Conservation (phyloP, 2,113 vertebrate genomes). For the Perccottus glenii region DNA sequence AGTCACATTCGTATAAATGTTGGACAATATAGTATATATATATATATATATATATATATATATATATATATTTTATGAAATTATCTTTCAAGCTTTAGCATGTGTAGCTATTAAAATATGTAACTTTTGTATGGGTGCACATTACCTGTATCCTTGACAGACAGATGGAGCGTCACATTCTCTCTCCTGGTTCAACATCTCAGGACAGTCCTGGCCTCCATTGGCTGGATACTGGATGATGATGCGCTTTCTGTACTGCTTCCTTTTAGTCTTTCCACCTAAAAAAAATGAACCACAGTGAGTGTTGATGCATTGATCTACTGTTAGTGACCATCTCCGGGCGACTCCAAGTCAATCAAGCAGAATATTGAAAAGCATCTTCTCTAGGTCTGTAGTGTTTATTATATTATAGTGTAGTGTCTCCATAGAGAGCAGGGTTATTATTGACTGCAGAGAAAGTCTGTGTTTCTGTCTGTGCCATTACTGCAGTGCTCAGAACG, state of each 20-base stretch:
- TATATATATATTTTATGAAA: no score
- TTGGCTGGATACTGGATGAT: conserved; percentile 90
- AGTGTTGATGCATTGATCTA: background rate
- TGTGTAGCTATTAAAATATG: no score
- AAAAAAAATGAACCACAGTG: conserved; percentile 14
- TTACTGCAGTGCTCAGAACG: conserved; percentile 10
- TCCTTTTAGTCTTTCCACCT: conserved; percentile 80
- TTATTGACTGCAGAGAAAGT: conserved; percentile 50
- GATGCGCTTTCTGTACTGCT: conserved; percentile 88
- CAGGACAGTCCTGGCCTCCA: conserved; percentile 91
- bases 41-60: no score
- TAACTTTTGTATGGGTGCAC: background rate
- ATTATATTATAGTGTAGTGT: no score
- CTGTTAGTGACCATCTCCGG: conserved; percentile 12
- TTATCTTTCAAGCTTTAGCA: background rate
- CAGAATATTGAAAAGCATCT: conserved; percentile 32
- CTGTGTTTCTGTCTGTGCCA: conserved; percentile 1
- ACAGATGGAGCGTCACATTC: conserved; percentile 84
- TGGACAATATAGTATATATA: no score
- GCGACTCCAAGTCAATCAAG: conserved; percentile 24
- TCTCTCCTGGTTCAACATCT: conserved; percentile 89
- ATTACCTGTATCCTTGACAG: conserved; percentile 90
- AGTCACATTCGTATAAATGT: no score
- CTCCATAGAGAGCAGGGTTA: conserved; percentile 21
- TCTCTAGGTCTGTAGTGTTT: conserved; percentile 23